phyloP scores from a whole-genome alignment of 2,797 vertebrate genomes.

The Sardinella longiceps region DNA sequence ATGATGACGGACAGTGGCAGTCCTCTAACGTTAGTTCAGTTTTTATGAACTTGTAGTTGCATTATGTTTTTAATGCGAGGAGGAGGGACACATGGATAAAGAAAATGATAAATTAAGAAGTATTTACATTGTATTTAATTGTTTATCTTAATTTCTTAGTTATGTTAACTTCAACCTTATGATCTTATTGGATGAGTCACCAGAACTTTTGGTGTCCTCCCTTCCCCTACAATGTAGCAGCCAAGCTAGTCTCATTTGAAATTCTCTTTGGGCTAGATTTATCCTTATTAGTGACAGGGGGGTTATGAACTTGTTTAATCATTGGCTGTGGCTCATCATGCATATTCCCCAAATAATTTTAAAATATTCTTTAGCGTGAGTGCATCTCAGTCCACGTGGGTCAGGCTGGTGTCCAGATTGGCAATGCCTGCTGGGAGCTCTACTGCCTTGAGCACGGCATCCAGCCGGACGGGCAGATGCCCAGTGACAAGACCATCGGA shows the following conservation, averaged over 20 bases:
- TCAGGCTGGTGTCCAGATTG: constrained; percentile 24
- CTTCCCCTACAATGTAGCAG: neutral
- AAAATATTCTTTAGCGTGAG: constrained; percentile 16
- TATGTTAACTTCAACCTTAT: neutral
- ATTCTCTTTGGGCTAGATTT: neutral
- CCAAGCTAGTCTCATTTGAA: neutral
- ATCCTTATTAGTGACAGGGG: neutral
- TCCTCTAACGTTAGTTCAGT: neutral
- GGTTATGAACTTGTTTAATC: neutral
- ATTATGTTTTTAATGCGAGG: no score
- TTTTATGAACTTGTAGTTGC: neutral
- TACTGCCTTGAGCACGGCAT: constrained; percentile 19
- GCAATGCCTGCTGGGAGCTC: constrained; percentile 19
- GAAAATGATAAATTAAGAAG: no score
- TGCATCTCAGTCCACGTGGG: constrained; percentile 23
- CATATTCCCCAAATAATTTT: neutral
- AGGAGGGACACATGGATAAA: no score
- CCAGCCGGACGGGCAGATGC: constrained; percentile 18
- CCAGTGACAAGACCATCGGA: constrained; percentile 17
- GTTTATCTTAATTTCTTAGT: no score
- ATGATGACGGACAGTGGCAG: constrained; percentile 22
- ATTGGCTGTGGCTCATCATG: neutral
- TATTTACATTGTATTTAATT: no score
- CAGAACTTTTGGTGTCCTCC: neutral
- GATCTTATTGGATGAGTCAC: neutral